These are phyloP conservation scores for Astatoreochromis straeleni DNA, from an alignment of 2,113 vertebrate genomes.

Conservation along the genomic window DNA sequence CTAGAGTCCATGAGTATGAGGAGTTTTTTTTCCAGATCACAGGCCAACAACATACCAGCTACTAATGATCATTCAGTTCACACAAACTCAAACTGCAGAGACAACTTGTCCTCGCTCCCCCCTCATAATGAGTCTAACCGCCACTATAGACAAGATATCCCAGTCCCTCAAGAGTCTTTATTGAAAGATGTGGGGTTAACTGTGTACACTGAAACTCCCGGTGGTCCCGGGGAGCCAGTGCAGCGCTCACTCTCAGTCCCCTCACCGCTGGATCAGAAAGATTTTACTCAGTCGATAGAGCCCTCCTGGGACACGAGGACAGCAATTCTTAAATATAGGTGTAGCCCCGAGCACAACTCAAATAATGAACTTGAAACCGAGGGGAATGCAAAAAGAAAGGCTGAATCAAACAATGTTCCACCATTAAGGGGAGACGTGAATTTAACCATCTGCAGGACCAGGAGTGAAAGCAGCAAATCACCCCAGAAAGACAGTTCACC, in stretches of 20 bases:
- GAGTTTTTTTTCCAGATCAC: conserved; percentile 18
- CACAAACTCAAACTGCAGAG: background rate
- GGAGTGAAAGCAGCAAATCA: conserved; percentile 38
- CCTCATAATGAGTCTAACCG: conserved; percentile 11
- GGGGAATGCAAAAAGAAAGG: background rate
- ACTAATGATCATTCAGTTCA: conserved; percentile 10
- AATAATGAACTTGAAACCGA: conserved; percentile 12
- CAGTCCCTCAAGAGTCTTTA: conserved; percentile 71
- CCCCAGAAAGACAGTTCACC: conserved; percentile 24
- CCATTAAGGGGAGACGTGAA: conserved; percentile 9
- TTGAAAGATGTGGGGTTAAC: conserved; percentile 70
- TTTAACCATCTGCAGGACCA: conserved; percentile 20
- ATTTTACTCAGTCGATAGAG: conserved; percentile 38
- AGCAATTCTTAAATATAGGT: background rate
- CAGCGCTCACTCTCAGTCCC: conserved; percentile 58
- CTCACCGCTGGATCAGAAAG: conserved; percentile 49
- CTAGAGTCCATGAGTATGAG: conserved; percentile 8
- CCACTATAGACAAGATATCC: conserved; percentile 64
- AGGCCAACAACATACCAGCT: conserved; percentile 8
- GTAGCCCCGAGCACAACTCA: conserved; percentile 41
- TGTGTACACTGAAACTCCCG: conserved; percentile 68
- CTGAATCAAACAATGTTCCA: background rate
- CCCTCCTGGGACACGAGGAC: conserved; percentile 12
- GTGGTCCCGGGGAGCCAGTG: conserved; percentile 44
- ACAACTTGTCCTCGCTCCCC: background rate